Evolutionary conservation across 1,140 invertebrate genomes (phyloP).

Genomic region (Bombus ignitus): DNA sequence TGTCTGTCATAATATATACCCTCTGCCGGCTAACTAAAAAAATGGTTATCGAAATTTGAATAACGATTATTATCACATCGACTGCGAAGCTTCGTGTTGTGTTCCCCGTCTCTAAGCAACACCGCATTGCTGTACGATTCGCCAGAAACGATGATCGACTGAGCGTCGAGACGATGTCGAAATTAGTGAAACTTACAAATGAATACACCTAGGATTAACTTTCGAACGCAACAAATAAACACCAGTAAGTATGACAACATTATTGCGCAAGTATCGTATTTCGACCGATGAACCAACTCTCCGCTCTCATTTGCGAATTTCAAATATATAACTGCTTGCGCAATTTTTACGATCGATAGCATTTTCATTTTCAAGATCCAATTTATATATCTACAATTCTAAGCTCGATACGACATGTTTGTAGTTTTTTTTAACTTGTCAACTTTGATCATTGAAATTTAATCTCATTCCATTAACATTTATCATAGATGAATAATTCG

Average conservation of each 20-base stretch:
- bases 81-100: conserved; percentile 52
- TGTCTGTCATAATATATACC: neutral
- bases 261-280: neutral
- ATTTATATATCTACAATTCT: neutral
- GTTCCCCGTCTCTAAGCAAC: conserved; percentile 63
- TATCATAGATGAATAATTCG: too few species aligned
- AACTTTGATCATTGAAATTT: neutral
- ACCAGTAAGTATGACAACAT: neutral
- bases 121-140: conserved; percentile 59
- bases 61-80: conserved; percentile 15
- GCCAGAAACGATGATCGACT: conserved; percentile 52
- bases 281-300: neutral
- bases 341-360: neutral
- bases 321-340: neutral
- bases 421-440: neutral
- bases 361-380: neutral
- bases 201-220: neutral
- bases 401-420: neutral
- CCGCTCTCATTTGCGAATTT: neutral
- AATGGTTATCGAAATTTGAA: neutral
- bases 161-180: conserved; percentile 26
- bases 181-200: neutral
- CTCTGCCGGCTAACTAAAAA: neutral
- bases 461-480: too few species aligned
- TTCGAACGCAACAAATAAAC: conserved; percentile 1